Base-by-base conservation (phyloP, 2,113 vertebrate species). In the Cephalopholis sonnerati region DNA sequence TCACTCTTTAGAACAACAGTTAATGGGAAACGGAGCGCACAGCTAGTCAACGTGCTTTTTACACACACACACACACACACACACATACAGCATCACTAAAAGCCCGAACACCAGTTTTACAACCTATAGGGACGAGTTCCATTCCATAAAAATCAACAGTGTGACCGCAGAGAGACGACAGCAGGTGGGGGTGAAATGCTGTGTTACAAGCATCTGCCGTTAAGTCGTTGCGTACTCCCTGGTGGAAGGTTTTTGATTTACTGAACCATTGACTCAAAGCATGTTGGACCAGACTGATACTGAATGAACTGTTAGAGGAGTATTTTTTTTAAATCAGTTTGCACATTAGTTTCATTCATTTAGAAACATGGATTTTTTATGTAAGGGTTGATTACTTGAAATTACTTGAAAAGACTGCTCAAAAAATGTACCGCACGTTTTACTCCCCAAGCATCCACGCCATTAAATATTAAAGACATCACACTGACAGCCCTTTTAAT, bases 1-100 rank as follows among this genome's bases (percentile, higher is more conserved):
- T 91, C 87, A 82, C 78, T 54, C 59, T 71, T 55, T 69, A 81
- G 76, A 92, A 86, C 83, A 93, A 85, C 87, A 79, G 84, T 71
- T 75, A 87, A 89, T 70, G 73, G 81, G 79, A 89, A 90, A 74
- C 68, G 18, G 81, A 87, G 84, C 53, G 13, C 75, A 58, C 68
- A 83, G 54, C 79, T 66, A 36, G 74, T 64, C 54, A 50, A n/a
- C n/a, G 16, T 59, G 74, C 55, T 77, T 76, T 72, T 61, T 32
- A 70, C 32, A 58, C 53, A 67, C 66, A 41, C 25, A n/a, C n/a
- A 64, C n/a, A 36, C 12, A 46, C 32, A 62, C 20, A 25, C 27
- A 73, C 46, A 48, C 11, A 32, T 6, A 46, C 25, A 82, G 10
- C 39, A 61, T 70, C 2, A 5, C 76, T 61, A 16, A 64, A 58